Evolutionary conservation across 30 jellyfish, hydroid and myxozoan genomes (phyloP).

Genomic region (Turritopsis rubra): DNA sequence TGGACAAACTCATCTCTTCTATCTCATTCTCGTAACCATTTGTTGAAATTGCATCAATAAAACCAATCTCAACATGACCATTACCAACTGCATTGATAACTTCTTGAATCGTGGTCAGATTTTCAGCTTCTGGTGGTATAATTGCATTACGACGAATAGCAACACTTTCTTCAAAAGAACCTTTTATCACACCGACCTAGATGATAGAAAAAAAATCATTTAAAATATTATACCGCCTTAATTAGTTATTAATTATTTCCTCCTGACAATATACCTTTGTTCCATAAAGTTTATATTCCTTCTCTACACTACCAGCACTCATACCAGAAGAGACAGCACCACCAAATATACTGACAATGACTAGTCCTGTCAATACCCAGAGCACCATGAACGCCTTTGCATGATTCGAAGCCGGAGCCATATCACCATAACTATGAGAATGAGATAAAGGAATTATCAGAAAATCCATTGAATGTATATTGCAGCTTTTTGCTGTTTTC

Average conservation of each 20-base stretch:
- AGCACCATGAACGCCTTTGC: constrained; percentile 12
- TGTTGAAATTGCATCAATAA: too few relatives aligned
- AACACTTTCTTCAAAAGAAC: constrained; percentile 13
- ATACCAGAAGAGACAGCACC: constrained; percentile 30
- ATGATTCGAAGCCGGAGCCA: background rate
- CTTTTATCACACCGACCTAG: constrained; percentile 17
- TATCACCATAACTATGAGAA: constrained; percentile 18
- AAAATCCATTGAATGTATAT: background rate
- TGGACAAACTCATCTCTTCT: too few relatives aligned
- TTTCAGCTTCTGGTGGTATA: background rate
- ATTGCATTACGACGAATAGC: constrained; percentile 11
- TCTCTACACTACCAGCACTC: constrained; percentile 5
- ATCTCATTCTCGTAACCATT: too few relatives aligned
- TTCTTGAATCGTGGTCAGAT: too few relatives aligned
- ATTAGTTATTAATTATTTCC: background rate
- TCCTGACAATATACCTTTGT: background rate
- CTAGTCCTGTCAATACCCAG: constrained; percentile 15
- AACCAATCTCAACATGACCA: too few relatives aligned
- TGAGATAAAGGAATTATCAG: background rate
- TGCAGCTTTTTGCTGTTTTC: too few relatives aligned
- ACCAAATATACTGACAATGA: constrained; percentile 20
- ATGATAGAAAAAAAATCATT: background rate
- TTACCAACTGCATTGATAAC: too few relatives aligned
- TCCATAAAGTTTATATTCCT: constrained; percentile 13
- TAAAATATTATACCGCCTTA: background rate